phyloP scores from a whole-genome alignment of 2,797 vertebrate genomes.

The Cephalopachus bancanus region DNA sequence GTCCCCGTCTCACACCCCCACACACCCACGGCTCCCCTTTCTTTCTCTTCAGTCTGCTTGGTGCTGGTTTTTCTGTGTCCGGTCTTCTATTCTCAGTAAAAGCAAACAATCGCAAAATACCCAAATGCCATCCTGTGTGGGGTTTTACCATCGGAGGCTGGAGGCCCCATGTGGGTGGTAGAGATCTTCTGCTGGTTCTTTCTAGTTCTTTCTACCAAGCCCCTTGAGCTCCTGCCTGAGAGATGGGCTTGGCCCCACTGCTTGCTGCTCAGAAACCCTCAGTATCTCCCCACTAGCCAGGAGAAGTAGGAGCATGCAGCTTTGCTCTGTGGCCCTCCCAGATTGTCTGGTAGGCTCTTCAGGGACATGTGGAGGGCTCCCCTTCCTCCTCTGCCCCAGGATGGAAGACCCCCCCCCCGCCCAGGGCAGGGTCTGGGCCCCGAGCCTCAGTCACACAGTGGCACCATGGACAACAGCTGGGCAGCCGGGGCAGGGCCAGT shows the following conservation, averaged over 20 bases:
- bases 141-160: background rate
- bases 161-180: background rate
- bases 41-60: background rate
- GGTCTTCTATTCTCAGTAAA: background rate
- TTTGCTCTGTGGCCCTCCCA: accelerated
- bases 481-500: background rate
- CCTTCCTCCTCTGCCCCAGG: background rate
- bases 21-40: no score
- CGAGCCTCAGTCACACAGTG: background rate
- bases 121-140: background rate
- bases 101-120: background rate
- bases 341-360: background rate
- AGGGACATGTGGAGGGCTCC: background rate
- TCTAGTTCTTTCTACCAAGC: background rate
- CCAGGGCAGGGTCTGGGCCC: background rate
- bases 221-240: background rate
- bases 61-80: background rate
- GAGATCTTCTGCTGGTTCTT: background rate
- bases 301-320: background rate
- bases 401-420: background rate
- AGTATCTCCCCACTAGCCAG: background rate
- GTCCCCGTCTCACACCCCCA: no score
- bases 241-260: accelerated
- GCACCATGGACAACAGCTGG: background rate
- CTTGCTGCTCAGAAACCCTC: background rate